phyloP scores from a whole-genome alignment of 2,797 vertebrate species.

The Pipistrellus pipistrellus region DNA sequence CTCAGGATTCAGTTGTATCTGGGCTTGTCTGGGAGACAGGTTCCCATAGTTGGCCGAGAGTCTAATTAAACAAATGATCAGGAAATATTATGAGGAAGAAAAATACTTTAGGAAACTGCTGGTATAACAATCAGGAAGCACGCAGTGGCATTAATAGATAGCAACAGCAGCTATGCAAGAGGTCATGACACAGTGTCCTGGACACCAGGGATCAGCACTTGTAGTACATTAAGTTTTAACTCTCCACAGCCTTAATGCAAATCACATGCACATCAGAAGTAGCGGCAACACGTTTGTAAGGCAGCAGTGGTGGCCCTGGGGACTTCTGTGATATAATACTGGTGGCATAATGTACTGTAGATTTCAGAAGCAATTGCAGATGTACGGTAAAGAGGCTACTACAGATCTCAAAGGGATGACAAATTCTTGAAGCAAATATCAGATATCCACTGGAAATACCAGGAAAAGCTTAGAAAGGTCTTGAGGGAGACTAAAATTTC shows the following conservation, averaged over 20 bases:
- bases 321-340: neutral
- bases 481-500: neutral
- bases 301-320: neutral
- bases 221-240: neutral
- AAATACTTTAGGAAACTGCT: neutral
- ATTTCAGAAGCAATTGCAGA: constrained; percentile 28
- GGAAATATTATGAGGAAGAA: neutral
- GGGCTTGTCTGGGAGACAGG: neutral
- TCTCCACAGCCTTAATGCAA: neutral
- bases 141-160: neutral
- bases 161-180: accelerated
- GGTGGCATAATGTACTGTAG: neutral
- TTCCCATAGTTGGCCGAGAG: neutral
- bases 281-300: neutral
- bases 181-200: neutral
- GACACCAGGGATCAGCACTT: neutral
- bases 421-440: constrained; percentile 34
- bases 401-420: neutral
- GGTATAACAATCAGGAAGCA: neutral
- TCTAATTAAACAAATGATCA: constrained; percentile 7
- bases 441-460: neutral
- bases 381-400: neutral
- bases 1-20: neutral
- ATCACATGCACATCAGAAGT: neutral
- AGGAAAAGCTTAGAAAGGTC: neutral